These are phyloP conservation scores for Lasioglossum leucozonium DNA, from an alignment of 2,888 invertebrate species.

Conservation along the genomic window DNA sequence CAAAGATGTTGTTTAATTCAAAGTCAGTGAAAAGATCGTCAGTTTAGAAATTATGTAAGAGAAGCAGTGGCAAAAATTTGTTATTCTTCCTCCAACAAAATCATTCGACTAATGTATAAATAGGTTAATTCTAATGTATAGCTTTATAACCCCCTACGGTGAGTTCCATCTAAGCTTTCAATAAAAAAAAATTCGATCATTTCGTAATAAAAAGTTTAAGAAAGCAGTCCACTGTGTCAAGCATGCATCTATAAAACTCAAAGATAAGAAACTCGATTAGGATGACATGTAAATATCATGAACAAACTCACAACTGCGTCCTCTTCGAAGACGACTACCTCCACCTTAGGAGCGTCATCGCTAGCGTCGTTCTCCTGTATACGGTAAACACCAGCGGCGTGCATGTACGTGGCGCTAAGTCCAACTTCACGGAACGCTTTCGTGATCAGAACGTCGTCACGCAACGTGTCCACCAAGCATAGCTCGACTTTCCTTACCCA, in stretches of 20 bases:
- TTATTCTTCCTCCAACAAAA: background rate
- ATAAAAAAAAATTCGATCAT: too few species aligned
- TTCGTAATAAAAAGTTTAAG: background rate
- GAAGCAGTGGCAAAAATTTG: background rate
- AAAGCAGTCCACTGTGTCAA: background rate
- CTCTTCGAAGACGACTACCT: constrained; percentile 85
- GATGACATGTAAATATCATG: background rate
- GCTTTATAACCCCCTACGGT: too few species aligned
- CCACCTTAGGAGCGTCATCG: constrained; percentile 81
- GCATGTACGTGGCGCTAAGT: constrained; percentile 85
- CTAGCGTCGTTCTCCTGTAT: constrained; percentile 80
- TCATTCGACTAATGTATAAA: too few species aligned
- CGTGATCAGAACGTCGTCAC: constrained; percentile 85
- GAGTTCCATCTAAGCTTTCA: too few species aligned
- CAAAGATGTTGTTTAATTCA: background rate
- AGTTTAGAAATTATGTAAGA: background rate
- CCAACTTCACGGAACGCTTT: constrained; percentile 85
- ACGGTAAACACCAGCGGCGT: constrained; percentile 85
- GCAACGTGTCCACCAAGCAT: constrained; percentile 85
- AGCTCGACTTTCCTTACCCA: constrained; percentile 86
- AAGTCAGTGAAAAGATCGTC: background rate
- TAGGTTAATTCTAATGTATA: too few species aligned
- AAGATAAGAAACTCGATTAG: background rate
- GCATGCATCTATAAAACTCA: background rate
- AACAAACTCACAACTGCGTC: constrained; percentile 82